A percentile compares a stretch with the other conserved stretches of the same genome.
Evolutionary conservation across 2,113 vertebrate species (phyloP).

Genomic region (Siphamia tubifer): DNA sequence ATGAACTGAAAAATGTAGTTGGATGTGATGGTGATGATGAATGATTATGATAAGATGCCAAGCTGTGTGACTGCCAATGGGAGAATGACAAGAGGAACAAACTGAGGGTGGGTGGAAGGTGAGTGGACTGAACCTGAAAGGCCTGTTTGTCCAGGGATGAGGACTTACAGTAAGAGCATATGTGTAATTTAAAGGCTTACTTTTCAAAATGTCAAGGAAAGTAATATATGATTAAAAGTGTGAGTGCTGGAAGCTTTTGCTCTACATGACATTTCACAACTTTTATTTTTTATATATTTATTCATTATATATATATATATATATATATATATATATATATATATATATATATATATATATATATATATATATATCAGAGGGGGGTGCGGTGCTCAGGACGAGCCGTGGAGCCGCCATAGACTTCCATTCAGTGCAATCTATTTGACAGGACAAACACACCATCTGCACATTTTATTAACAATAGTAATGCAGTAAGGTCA

Average conservation of each 20-base stretch:
- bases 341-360: too few species aligned
- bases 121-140: not conserved
- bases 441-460: too few species aligned
- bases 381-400: too few species aligned
- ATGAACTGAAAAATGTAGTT: not conserved
- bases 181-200: slow-evolving; percentile 7
- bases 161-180: slow-evolving; percentile 12
- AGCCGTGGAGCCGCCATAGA: too few species aligned
- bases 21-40: slow-evolving; percentile 20
- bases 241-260: not conserved
- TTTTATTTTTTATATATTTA: too few species aligned
- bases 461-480: too few species aligned
- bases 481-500: too few species aligned
- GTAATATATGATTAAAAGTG: slow-evolving; percentile 17
- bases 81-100: slow-evolving; percentile 8
- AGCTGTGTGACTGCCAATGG: slow-evolving; percentile 12
- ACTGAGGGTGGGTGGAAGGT: slow-evolving; percentile 15
- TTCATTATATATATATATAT: too few species aligned
- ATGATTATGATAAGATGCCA: slow-evolving; percentile 30
- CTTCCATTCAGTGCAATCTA: too few species aligned
- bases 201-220: slow-evolving; percentile 23
- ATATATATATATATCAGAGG: too few species aligned
- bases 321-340: too few species aligned
- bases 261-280: not conserved
- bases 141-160: not conserved